Evolutionary conservation across 1,140 invertebrate species (phyloP).

Genomic region (Drosophila littoralis): DNA sequence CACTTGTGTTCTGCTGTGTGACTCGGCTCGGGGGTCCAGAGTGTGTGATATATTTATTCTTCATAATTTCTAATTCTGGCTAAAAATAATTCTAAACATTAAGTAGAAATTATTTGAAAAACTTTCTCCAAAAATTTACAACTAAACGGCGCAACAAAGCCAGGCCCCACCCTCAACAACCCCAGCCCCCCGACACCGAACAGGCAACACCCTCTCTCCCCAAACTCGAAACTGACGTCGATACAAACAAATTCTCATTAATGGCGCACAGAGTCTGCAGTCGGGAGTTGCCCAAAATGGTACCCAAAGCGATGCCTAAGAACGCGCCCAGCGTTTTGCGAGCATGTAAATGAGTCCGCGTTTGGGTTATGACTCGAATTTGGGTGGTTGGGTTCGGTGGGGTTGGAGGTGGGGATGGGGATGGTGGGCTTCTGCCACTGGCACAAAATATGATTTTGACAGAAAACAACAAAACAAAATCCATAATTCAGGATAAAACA

Average conservation of each 20-base stretch:
- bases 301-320: constrained; percentile 55
- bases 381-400: constrained; percentile 15
- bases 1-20: constrained; percentile 9
- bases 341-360: constrained; percentile 79
- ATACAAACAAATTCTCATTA: constrained; percentile 83
- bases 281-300: constrained; percentile 55
- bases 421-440: constrained; percentile 24
- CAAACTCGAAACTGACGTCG: constrained; percentile 75
- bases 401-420: constrained; percentile 13
- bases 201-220: constrained; percentile 14
- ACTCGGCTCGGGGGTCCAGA: constrained; percentile 30
- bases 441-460: constrained; percentile 84
- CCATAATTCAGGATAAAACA: constrained; percentile 84
- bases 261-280: constrained; percentile 59
- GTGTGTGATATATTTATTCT: constrained; percentile 73
- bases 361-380: constrained; percentile 35
- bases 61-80: constrained; percentile 77
- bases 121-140: constrained; percentile 75
- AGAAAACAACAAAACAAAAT: constrained; percentile 84
- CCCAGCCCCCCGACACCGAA: neutral
- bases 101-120: constrained; percentile 79
- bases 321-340: constrained; percentile 47
- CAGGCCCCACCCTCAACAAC: neutral
- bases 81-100: constrained; percentile 82
- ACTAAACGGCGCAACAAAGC: constrained; percentile 48